These are phyloP conservation scores for Automeris io DNA, from an alignment of 2,888 invertebrate species.

Conservation along the genomic window DNA sequence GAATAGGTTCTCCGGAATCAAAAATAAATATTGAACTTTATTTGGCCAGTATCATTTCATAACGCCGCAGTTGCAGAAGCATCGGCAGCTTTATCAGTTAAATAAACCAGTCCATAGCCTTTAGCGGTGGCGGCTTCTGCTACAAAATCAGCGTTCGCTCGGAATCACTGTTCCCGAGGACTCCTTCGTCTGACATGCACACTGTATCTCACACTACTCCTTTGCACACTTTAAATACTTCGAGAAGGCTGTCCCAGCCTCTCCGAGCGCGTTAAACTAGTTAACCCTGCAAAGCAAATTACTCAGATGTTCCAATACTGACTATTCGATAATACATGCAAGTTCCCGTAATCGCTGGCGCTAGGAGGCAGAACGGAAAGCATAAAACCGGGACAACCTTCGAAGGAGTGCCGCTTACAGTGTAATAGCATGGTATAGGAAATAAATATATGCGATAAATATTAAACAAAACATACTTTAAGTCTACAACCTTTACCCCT, in stretches of 20 bases:
- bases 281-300: constrained; percentile 61
- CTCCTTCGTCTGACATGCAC: constrained; percentile 35
- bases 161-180: constrained; percentile 6
- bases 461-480: constrained; percentile 66
- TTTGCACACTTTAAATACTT: constrained; percentile 34
- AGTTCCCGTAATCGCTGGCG: constrained; percentile 50
- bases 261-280: constrained; percentile 37
- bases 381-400: constrained; percentile 79
- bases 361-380: constrained; percentile 72
- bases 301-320: constrained; percentile 49
- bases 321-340: constrained; percentile 53
- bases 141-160: constrained; percentile 11
- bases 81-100: constrained; percentile 32
- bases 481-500: constrained; percentile 75
- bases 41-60: constrained; percentile 75
- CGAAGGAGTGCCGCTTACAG: constrained; percentile 72
- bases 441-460: constrained; percentile 73
- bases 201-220: constrained; percentile 41
- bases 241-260: constrained; percentile 73
- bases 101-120: constrained; percentile 10
- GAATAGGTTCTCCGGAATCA: constrained; percentile 77
- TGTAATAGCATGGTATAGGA: constrained; percentile 63
- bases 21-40: constrained; percentile 63
- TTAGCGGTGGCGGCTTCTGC: constrained; percentile 11
- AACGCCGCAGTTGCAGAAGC: constrained; percentile 59